Evolutionary conservation across 2,797 vertebrate genomes (phyloP).

Genomic region (Crenichthys baileyi): DNA sequence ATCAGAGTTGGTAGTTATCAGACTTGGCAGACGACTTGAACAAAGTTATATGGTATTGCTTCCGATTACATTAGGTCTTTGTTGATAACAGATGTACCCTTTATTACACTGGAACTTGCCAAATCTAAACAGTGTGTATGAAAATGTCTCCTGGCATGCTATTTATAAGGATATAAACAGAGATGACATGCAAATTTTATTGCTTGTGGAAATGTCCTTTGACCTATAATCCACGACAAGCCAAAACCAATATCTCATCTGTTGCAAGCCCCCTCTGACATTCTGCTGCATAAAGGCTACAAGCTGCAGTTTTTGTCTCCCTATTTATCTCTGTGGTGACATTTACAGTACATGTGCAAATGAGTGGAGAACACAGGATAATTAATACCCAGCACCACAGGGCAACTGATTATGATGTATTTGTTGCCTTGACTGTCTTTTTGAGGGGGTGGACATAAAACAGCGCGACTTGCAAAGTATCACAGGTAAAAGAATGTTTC

Average conservation of each 20-base stretch:
- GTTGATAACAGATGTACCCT: conserved; percentile 36
- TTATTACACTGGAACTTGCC: conserved; percentile 13
- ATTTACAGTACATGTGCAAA: conserved; percentile 82
- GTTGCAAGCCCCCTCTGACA: conserved; percentile 75
- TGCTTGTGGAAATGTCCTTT: conserved; percentile 58
- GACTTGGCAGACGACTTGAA: conserved; percentile 10
- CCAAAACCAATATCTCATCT: conserved; percentile 81
- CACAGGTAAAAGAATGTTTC: conserved; percentile 40
- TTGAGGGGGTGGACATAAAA: conserved; percentile 47
- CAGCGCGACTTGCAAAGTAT: conserved; percentile 34
- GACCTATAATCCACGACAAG: conserved; percentile 62
- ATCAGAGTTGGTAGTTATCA: conserved; percentile 15
- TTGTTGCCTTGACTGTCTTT: conserved; percentile 64
- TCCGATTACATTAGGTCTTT: conserved; percentile 16
- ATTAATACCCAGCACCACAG: conserved; percentile 74
- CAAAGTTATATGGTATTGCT: neutral
- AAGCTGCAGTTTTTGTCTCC: conserved; percentile 74
- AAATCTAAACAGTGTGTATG: conserved; percentile 32
- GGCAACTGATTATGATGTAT: conserved; percentile 76
- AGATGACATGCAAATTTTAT: conserved; percentile 62
- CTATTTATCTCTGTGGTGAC: conserved; percentile 78
- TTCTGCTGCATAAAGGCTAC: conserved; percentile 73
- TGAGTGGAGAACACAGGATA: conserved; percentile 73
- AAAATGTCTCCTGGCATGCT: conserved; percentile 41
- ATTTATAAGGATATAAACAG: conserved; percentile 61